Evolutionary conservation across 2,888 invertebrate genomes (phyloP).

Genomic region (Hydrotaea cyrtoneurina): DNA sequence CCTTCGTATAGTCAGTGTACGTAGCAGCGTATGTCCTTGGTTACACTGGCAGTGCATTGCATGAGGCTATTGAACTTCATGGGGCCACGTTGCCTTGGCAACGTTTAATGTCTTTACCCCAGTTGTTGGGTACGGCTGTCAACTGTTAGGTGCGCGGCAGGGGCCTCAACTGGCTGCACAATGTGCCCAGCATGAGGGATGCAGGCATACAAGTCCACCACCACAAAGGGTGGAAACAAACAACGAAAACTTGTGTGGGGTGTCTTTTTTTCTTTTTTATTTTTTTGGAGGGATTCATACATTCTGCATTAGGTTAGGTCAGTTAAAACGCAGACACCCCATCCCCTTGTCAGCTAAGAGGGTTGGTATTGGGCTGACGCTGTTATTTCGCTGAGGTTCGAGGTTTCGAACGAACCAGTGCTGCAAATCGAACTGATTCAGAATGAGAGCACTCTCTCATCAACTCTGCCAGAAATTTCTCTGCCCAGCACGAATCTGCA

Average conservation of each 20-base stretch:
- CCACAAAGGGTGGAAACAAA: background rate
- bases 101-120: conserved; percentile 53
- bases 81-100: conserved; percentile 70
- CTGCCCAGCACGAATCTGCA: background rate
- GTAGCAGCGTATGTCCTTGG: conserved; percentile 71
- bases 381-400: background rate
- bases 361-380: too few species aligned
- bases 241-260: background rate
- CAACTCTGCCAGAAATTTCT: too few species aligned
- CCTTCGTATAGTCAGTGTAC: conserved; percentile 6
- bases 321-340: conserved; percentile 37
- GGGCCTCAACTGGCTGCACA: background rate
- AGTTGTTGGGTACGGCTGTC: background rate
- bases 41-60: conserved; percentile 71
- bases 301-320: conserved; percentile 59
- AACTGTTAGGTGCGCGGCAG: background rate
- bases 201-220: background rate
- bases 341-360: too few species aligned
- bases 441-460: background rate
- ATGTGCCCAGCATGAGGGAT: background rate
- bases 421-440: conserved; percentile 4
- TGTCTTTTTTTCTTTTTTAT: too few species aligned
- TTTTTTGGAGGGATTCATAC: conserved; percentile 48
- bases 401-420: background rate
- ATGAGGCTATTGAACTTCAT: conserved; percentile 72